Conservation (phyloP, 2,113 vertebrate species). For the Saimiri boliviensis region DNA sequence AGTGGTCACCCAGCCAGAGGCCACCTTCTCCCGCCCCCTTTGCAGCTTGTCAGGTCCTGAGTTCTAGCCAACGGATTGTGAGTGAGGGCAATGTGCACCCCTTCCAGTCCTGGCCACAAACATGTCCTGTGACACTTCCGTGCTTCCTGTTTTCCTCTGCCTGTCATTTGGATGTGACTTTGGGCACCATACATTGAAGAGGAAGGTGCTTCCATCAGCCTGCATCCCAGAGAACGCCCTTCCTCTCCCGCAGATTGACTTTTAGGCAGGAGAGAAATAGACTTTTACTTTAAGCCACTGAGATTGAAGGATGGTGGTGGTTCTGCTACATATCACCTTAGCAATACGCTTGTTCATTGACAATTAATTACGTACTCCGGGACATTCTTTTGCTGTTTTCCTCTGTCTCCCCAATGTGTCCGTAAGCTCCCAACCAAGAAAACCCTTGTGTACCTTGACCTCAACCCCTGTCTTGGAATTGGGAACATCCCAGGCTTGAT, state of each 20-base stretch:
- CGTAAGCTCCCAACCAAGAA: too few relatives aligned
- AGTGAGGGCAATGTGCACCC: neutral
- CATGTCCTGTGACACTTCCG: neutral
- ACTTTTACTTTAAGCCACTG: neutral
- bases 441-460: too few relatives aligned
- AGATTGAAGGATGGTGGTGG: accelerated
- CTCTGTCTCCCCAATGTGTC: neutral
- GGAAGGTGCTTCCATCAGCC: neutral
- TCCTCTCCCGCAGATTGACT: neutral
- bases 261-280: neutral
- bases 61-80: neutral
- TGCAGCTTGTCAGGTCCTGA: neutral
- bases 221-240: neutral
- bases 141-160: neutral
- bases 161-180: neutral
- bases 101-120: accelerated
- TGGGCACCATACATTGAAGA: accelerated
- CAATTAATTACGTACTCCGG: neutral
- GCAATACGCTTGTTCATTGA: accelerated
- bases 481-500: neutral
- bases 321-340: accelerated
- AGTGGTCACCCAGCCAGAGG: neutral
- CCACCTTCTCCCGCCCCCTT: neutral
- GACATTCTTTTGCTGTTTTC: too few relatives aligned
- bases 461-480: neutral